A percentile compares a stretch with the other conserved stretches of the same genome.
Evolutionary conservation across 2,113 vertebrate genomes (phyloP).

Genomic region (Nannospalax galili): DNA sequence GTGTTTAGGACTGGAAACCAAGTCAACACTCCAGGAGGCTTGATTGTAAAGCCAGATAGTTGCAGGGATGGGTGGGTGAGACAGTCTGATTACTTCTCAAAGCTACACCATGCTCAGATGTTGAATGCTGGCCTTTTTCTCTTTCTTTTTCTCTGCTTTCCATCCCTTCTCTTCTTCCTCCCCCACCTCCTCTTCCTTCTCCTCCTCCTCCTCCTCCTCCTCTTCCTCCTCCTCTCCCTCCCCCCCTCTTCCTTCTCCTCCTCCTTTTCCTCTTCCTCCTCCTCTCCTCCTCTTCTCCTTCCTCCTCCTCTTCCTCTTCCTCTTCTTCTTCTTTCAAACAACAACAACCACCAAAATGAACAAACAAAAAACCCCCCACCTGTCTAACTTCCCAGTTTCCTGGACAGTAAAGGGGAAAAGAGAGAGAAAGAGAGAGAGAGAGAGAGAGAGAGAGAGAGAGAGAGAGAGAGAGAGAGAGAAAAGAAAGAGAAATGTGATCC

Average conservation of each 20-base stretch:
- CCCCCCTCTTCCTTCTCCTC: no score
- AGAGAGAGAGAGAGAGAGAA: no score
- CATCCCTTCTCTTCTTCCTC: not conserved
- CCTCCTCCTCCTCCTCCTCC: no score
- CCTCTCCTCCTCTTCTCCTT: not conserved
- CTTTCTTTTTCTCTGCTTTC: not conserved
- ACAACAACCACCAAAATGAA: no score
- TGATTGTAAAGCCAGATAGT: not conserved
- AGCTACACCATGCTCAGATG: fast-evolving
- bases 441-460: no score
- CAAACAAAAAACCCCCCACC: no score
- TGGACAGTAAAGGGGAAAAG: no score
- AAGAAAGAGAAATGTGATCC: not conserved
- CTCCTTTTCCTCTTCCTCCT: not conserved
- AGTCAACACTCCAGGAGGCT: not conserved
- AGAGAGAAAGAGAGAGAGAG: no score
- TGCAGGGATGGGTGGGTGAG: not conserved
- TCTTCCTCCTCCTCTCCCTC: not conserved
- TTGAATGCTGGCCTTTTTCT: not conserved
- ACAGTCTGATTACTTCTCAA: no score
- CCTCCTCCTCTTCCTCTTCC: not conserved
- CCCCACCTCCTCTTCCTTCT: not conserved
- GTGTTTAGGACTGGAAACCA: not conserved
- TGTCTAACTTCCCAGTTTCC: no score
- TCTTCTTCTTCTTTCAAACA: no score